These are phyloP conservation scores for Cariama cristata DNA, from an alignment of 2,113 vertebrate species.

Conservation along the genomic window DNA sequence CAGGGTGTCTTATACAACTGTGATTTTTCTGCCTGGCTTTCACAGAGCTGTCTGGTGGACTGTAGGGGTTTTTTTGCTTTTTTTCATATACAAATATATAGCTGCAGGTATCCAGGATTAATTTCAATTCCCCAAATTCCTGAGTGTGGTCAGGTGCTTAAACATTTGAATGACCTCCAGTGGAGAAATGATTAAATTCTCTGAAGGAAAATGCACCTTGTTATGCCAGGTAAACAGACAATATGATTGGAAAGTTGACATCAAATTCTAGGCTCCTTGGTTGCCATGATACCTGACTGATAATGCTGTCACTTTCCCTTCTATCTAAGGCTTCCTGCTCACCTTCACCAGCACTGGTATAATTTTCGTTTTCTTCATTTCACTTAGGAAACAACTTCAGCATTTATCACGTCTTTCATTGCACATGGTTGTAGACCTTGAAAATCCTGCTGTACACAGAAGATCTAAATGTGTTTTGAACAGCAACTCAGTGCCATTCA, in stretches of 20 bases:
- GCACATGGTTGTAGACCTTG: constrained; percentile 6
- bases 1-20: not conserved
- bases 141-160: not conserved
- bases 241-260: constrained; percentile 23
- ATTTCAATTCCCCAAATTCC: not conserved
- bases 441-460: constrained; percentile 22
- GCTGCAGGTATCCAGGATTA: not conserved
- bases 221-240: not conserved
- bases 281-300: constrained; percentile 54
- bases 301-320: constrained; percentile 33
- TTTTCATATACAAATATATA: not conserved
- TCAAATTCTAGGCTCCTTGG: constrained; percentile 12
- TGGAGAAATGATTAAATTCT: not conserved
- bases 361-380: constrained; percentile 1
- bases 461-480: constrained; percentile 21
- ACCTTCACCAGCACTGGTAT: constrained; percentile 20
- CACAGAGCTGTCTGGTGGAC: not conserved
- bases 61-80: not conserved
- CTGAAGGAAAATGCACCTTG: not conserved
- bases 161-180: not conserved
- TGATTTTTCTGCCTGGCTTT: not conserved
- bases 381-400: constrained; percentile 4
- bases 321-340: constrained; percentile 17
- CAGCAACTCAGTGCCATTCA: not conserved
- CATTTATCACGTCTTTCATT: constrained; percentile 42